Evolutionary conservation across 2,888 invertebrate species (phyloP).

Genomic region (Clunio marinus): DNA sequence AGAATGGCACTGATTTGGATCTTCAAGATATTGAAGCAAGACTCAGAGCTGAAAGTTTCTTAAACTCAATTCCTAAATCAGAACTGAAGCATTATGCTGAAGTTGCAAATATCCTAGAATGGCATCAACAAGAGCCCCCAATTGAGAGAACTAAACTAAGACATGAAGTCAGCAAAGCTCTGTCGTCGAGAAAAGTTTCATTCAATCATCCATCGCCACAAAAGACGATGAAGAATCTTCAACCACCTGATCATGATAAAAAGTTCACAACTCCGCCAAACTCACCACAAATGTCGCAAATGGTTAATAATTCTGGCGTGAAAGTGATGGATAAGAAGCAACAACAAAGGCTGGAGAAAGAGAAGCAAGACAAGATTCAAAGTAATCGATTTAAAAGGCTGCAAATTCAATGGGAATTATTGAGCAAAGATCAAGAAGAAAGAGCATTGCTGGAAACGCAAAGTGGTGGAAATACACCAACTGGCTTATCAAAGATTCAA

Average conservation of each 20-base stretch:
- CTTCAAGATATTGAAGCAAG: conserved; percentile 49
- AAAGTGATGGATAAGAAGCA: conserved; percentile 56
- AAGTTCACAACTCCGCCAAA: conserved; percentile 64
- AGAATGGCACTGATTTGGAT: conserved; percentile 16
- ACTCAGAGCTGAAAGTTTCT: conserved; percentile 49
- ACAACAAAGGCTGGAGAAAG: conserved; percentile 41
- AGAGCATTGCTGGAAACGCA: conserved; percentile 46
- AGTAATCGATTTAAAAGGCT: conserved; percentile 51
- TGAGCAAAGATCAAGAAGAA: conserved; percentile 51
- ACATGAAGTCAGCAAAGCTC: conserved; percentile 51
- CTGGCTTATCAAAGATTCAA: conserved; percentile 44
- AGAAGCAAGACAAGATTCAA: conserved; percentile 49
- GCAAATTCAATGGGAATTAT: conserved; percentile 52
- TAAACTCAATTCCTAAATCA: conserved; percentile 49
- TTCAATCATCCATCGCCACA: conserved; percentile 45
- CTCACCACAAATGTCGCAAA: conserved; percentile 67
- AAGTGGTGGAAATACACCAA: conserved; percentile 51
- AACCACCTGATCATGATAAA: conserved; percentile 41
- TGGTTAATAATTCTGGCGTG: conserved; percentile 52
- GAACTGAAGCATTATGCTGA: conserved; percentile 52
- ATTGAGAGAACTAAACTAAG: conserved; percentile 51
- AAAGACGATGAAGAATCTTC: conserved; percentile 19
- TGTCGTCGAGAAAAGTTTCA: conserved; percentile 51
- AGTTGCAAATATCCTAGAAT: conserved; percentile 50
- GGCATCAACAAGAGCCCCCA: conserved; percentile 46